Conservation (phyloP, 2,888 invertebrate species). For the Erebia epiphron region DNA sequence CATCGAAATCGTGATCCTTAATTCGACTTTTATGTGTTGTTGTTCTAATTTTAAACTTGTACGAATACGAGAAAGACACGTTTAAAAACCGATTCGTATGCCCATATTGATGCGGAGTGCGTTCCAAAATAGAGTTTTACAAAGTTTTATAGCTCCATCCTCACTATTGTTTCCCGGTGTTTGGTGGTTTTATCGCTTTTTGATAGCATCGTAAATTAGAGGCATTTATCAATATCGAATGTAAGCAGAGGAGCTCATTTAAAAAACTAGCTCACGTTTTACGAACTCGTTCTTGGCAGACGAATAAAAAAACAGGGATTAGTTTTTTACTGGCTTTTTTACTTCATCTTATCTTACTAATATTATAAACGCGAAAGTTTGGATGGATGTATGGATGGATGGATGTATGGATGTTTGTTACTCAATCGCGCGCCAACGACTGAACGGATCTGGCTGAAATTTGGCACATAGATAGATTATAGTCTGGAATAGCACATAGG, state of each 20-base stretch:
- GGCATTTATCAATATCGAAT: conserved; percentile 15
- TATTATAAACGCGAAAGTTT: too few species aligned
- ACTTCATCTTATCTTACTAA: too few species aligned
- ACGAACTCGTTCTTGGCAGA: background rate
- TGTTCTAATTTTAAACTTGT: conserved; percentile 1
- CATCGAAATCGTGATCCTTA: background rate
- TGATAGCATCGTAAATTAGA: conserved; percentile 19
- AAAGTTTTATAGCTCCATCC: conserved; percentile 19
- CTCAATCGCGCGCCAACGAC: too few species aligned
- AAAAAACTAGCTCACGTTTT: background rate
- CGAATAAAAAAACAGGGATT: too few species aligned
- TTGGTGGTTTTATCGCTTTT: conserved; percentile 25
- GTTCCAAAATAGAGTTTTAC: conserved; percentile 4
- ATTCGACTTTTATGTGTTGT: background rate
- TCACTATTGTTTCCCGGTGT: conserved; percentile 24
- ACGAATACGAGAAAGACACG: background rate
- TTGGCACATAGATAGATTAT: too few species aligned
- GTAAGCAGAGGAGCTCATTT: background rate
- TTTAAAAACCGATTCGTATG: conserved; percentile 28
- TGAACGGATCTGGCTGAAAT: too few species aligned
- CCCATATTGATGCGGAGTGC: conserved; percentile 15
- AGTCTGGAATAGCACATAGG: too few species aligned
- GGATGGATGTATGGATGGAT: too few species aligned
- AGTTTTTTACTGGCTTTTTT: too few species aligned
- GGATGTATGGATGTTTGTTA: too few species aligned